phyloP scores from a whole-genome alignment of 2,888 invertebrate genomes.

The Rhamphomyia laevipes region DNA sequence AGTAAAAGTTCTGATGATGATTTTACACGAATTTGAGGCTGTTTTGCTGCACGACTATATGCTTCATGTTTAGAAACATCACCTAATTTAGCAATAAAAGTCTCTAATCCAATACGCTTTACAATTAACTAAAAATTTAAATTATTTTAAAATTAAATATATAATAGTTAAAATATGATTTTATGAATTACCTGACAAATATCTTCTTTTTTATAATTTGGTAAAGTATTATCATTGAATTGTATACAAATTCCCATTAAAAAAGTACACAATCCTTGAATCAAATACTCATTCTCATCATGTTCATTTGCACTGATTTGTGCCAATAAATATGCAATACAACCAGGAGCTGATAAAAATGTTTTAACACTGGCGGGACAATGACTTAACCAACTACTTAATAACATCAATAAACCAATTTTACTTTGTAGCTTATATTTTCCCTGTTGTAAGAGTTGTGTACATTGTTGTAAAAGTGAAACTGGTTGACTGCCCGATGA shows the following conservation, averaged over 20 bases:
- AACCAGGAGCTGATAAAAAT: slow-evolving; percentile 67
- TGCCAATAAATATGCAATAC: slow-evolving; percentile 73
- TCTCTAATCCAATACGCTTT: slow-evolving; percentile 82
- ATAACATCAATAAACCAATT: slow-evolving; percentile 81
- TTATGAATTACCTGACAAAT: slow-evolving; percentile 43
- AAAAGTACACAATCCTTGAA: slow-evolving; percentile 84
- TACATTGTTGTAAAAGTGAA: slow-evolving; percentile 81
- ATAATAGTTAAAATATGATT: neutral
- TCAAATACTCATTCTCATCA: slow-evolving; percentile 79
- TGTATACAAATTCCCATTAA: slow-evolving; percentile 84
- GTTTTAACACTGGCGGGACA: slow-evolving; percentile 74
- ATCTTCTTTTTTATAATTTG: slow-evolving; percentile 63
- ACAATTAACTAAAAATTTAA: slow-evolving; percentile 48
- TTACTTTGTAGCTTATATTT: slow-evolving; percentile 52
- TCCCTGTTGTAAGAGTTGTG: slow-evolving; percentile 70
- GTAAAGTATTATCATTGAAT: slow-evolving; percentile 74
- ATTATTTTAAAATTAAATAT: neutral
- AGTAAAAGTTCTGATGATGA: slow-evolving; percentile 67
- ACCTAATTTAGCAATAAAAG: slow-evolving; percentile 71
- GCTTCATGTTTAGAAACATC: slow-evolving; percentile 81
- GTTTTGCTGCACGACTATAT: slow-evolving; percentile 85
- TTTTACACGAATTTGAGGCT: slow-evolving; percentile 76
- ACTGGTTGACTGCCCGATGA: slow-evolving; percentile 74
- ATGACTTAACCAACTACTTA: slow-evolving; percentile 77
- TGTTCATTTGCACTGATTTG: slow-evolving; percentile 73